Evolutionary conservation across 2,113 vertebrate species (phyloP).

Genomic region (Tichodroma muraria): DNA sequence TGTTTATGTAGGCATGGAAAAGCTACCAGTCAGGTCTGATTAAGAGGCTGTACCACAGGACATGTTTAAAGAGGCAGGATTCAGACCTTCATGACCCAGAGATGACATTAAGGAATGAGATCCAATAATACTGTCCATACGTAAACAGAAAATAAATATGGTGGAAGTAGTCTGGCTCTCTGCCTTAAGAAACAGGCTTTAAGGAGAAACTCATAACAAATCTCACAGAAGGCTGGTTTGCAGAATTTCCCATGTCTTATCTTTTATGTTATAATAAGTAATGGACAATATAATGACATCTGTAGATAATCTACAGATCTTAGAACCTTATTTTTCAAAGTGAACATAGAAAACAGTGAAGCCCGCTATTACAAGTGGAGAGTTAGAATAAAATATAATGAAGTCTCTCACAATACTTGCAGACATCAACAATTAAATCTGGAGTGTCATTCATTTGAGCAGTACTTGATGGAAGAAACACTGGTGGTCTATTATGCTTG

Average conservation of each 20-base stretch:
- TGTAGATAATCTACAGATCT: not conserved
- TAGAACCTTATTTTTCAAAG: not conserved
- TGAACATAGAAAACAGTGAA: not conserved
- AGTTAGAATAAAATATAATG: not conserved
- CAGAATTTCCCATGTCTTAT: not conserved
- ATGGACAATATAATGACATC: not conserved
- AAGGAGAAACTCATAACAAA: not conserved
- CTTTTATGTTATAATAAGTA: not conserved
- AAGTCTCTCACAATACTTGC: not conserved
- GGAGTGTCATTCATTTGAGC: not conserved
- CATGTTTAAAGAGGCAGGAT: not conserved
- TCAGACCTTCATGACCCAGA: not conserved
- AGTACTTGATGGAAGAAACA: not conserved
- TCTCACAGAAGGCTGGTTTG: not conserved
- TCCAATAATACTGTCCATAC: not conserved
- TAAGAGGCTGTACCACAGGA: not conserved
- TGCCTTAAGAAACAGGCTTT: not conserved
- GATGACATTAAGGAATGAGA: not conserved
- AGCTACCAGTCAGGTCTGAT: not conserved
- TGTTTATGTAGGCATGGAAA: not conserved
- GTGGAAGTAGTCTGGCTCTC: not conserved
- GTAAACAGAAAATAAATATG: not conserved
- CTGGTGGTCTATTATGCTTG: not conserved
- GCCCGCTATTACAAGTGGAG: not conserved
- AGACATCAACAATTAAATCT: not conserved